Conservation (phyloP, 1,140 invertebrate species). For the Araneus ventricosus region DNA sequence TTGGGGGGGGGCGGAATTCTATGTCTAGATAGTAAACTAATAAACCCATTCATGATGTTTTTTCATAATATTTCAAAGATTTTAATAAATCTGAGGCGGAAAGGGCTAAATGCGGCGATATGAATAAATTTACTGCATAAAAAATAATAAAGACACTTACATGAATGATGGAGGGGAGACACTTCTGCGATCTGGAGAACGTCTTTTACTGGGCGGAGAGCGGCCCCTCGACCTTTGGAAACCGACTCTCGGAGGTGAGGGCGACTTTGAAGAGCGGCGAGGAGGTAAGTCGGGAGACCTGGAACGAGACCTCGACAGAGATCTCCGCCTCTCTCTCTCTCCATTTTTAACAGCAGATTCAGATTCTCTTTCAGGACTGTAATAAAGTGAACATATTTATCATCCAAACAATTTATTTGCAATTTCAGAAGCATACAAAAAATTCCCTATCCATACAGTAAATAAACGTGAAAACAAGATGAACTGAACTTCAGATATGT, state of each 20-base stretch:
- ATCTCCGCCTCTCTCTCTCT: slow-evolving; percentile 61
- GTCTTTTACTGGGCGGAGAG: slow-evolving; percentile 30
- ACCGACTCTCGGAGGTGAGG: slow-evolving; percentile 47
- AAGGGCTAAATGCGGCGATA: too few species aligned
- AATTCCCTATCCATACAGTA: too few species aligned
- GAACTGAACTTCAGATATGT: too few species aligned
- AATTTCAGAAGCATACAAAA: not conserved
- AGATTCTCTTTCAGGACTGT: slow-evolving; percentile 50
- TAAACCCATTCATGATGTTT: too few species aligned
- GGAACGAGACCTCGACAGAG: slow-evolving; percentile 78
- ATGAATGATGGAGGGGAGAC: slow-evolving; percentile 90
- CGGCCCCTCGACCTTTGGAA: slow-evolving; percentile 72
- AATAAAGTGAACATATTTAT: slow-evolving; percentile 11
- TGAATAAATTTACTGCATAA: too few species aligned
- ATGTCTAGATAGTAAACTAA: too few species aligned
- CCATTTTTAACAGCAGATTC: slow-evolving; percentile 55
- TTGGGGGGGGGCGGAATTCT: too few species aligned
- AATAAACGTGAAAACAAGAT: too few species aligned
- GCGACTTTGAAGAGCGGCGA: slow-evolving; percentile 15
- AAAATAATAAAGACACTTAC: slow-evolving; percentile 80
- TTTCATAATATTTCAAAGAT: too few species aligned
- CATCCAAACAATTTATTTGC: not conserved
- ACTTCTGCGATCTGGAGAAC: slow-evolving; percentile 81
- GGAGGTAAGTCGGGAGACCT: slow-evolving; percentile 75
- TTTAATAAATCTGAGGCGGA: too few species aligned